Conservation (phyloP, 2,888 invertebrate species). For the Eupithecia pulchellata region DNA sequence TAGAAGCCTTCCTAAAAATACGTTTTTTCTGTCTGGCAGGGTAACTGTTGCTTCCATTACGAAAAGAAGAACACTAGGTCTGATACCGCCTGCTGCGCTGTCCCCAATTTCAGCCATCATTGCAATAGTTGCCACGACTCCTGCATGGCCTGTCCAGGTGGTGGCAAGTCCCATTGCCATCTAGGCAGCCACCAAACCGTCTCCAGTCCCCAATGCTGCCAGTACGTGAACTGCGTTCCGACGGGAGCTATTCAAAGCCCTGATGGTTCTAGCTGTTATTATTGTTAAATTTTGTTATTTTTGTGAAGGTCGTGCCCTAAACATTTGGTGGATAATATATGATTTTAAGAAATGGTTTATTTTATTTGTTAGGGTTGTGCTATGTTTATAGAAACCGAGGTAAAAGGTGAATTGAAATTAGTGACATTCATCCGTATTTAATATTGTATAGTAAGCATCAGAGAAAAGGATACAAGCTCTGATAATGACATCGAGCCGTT, state of each 20-base stretch:
- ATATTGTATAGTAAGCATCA: too few species aligned
- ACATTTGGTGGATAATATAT: constrained; percentile 63
- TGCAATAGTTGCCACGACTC: constrained; percentile 39
- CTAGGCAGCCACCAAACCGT: constrained; percentile 8
- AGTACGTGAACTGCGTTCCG: constrained; percentile 54
- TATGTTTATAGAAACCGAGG: neutral
- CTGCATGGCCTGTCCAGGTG: neutral
- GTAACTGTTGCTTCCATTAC: constrained; percentile 71
- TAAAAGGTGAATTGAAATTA: neutral
- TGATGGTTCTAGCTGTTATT: constrained; percentile 54
- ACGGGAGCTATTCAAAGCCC: constrained; percentile 40
- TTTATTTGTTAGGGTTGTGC: neutral
- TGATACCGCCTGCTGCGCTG: constrained; percentile 31
- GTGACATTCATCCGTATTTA: neutral
- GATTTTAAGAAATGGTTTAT: neutral
- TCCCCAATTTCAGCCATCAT: constrained; percentile 36
- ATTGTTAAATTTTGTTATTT: constrained; percentile 46
- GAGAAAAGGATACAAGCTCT: too few species aligned
- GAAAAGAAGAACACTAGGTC: constrained; percentile 58
- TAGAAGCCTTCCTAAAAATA: constrained; percentile 28
- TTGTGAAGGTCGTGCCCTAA: constrained; percentile 46
- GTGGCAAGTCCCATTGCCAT: neutral
- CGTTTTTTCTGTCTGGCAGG: constrained; percentile 58
- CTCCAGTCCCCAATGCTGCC: constrained; percentile 50
- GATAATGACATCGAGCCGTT: too few species aligned